A percentile compares a stretch with the other conserved stretches of the same genome.
Conservation (phyloP, 2,888 invertebrate genomes). For the Tillus elongatus region DNA sequence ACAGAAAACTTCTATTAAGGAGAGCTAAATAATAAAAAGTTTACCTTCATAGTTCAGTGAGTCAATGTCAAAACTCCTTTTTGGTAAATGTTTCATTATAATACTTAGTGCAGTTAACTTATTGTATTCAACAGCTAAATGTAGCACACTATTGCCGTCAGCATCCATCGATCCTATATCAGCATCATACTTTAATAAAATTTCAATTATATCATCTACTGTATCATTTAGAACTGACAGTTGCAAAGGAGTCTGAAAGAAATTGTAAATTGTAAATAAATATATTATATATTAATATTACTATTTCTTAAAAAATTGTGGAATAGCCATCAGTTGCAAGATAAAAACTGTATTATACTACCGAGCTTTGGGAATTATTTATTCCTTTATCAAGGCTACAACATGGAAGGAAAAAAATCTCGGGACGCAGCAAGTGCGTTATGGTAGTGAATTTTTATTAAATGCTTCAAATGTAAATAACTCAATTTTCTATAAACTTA, state of each 20-base stretch:
- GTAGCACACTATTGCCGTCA: constrained; percentile 40
- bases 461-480: too few species aligned
- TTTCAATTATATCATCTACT: constrained; percentile 27
- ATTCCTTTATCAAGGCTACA: too few species aligned
- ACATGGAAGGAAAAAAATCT: too few species aligned
- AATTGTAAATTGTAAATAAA: constrained; percentile 6
- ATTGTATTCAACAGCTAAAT: constrained; percentile 40
- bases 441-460: too few species aligned
- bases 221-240: constrained; percentile 38
- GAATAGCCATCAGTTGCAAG: too few species aligned
- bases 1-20: too few species aligned
- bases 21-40: constrained; percentile 6
- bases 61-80: constrained; percentile 23
- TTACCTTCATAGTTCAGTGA: constrained; percentile 31
- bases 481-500: too few species aligned
- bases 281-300: too few species aligned
- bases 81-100: constrained; percentile 25
- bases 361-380: too few species aligned
- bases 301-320: too few species aligned
- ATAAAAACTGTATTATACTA: too few species aligned
- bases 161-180: constrained; percentile 36
- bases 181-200: constrained; percentile 41
- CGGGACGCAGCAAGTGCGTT: too few species aligned
- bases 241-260: constrained; percentile 44
- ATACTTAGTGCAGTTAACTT: constrained; percentile 15